Conservation (phyloP, 2,888 invertebrate genomes). For the Lomographa bimaculata region DNA sequence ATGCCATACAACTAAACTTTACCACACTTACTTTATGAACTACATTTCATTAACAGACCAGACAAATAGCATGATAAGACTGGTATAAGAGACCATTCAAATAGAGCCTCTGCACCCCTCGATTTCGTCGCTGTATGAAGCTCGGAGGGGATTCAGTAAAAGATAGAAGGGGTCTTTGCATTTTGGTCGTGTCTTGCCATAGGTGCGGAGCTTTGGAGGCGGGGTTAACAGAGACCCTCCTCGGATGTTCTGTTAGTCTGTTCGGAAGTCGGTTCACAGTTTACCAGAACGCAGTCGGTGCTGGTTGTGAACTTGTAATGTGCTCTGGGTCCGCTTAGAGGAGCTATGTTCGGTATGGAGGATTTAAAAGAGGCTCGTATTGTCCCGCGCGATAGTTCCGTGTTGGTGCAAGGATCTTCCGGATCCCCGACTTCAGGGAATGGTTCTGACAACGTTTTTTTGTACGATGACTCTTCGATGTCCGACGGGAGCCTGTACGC, state of each 20-base stretch:
- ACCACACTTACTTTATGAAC: too few species aligned
- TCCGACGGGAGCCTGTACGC: constrained; percentile 88
- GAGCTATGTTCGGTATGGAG: constrained; percentile 53
- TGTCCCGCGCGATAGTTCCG: constrained; percentile 40
- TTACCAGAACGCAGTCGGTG: not conserved
- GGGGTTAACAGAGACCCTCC: constrained; percentile 10
- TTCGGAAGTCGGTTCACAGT: too few species aligned
- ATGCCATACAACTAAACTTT: too few species aligned
- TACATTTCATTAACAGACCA: too few species aligned
- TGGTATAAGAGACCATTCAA: too few species aligned
- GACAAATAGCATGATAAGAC: too few species aligned
- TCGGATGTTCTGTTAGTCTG: constrained; percentile 14
- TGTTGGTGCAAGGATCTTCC: constrained; percentile 22
- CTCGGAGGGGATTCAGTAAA: too few species aligned
- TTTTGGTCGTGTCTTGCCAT: constrained; percentile 16
- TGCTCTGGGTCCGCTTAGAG: constrained; percentile 12
- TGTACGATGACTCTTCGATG: constrained; percentile 85
- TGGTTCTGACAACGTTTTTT: constrained; percentile 86
- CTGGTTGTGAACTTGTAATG: constrained; percentile 9
- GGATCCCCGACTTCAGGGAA: constrained; percentile 74
- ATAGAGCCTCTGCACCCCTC: too few species aligned
- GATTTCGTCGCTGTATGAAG: too few species aligned
- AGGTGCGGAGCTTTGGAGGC: constrained; percentile 27
- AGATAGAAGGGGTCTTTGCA: constrained; percentile 12
- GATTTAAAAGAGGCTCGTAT: constrained; percentile 44